Evolutionary conservation across 2,888 invertebrate genomes (phyloP).

Genomic region (Metallyticus violacea): DNA sequence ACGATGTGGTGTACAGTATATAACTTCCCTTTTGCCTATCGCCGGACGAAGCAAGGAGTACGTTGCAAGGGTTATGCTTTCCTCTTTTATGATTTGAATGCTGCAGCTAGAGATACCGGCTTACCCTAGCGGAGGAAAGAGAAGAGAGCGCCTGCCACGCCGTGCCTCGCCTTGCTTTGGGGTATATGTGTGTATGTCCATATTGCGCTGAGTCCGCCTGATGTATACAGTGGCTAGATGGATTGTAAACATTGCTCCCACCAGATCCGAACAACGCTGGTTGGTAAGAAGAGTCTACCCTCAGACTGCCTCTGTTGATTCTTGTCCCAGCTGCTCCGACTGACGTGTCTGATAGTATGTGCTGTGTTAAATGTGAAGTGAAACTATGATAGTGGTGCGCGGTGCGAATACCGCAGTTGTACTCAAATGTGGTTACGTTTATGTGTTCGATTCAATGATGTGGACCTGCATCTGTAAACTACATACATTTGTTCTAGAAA

Average conservation of each 20-base stretch:
- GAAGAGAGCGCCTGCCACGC: neutral
- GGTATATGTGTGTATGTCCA: conserved; percentile 27
- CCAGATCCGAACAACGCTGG: neutral
- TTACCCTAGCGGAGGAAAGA: neutral
- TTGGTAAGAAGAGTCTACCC: neutral
- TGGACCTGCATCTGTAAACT: neutral
- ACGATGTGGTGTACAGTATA: neutral
- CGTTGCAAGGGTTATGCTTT: neutral
- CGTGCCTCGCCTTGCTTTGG: neutral
- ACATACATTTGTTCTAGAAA: neutral
- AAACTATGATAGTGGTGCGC: neutral
- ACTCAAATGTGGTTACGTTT: too few relatives aligned
- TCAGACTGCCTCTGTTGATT: neutral
- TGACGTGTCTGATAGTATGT: neutral
- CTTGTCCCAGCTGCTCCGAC: too few relatives aligned
- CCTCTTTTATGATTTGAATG: conserved; percentile 10
- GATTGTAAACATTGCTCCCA: conserved; percentile 31
- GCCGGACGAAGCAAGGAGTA: neutral
- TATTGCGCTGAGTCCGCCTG: conserved; percentile 24
- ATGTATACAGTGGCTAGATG: conserved; percentile 33
- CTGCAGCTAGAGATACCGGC: conserved; percentile 6
- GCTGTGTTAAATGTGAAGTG: neutral
- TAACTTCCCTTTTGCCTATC: conserved; percentile 5
- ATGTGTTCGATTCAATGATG: neutral
- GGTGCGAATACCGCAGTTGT: too few relatives aligned